phyloP scores from a whole-genome alignment of 2,113 vertebrate genomes.

The Alectura lathami region DNA sequence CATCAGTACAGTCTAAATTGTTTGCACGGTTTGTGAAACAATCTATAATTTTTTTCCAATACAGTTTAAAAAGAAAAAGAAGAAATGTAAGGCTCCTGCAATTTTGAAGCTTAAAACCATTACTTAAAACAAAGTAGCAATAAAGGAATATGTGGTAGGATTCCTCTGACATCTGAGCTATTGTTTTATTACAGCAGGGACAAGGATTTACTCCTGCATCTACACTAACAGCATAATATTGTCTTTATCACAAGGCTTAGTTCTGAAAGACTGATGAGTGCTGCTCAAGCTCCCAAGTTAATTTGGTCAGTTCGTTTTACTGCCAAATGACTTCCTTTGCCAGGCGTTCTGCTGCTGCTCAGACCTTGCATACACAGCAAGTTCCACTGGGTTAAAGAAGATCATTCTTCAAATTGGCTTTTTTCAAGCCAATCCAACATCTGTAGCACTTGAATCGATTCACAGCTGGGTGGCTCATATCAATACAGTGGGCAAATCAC shows the following conservation, averaged over 20 bases:
- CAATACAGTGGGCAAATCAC: neutral
- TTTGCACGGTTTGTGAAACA: neutral
- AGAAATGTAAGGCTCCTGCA: neutral
- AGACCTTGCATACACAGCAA: fast-evolving
- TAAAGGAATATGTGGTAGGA: fast-evolving
- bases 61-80: neutral
- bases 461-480: neutral
- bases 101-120: neutral
- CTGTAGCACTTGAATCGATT: neutral
- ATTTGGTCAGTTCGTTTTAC: neutral
- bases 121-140: neutral
- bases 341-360: neutral
- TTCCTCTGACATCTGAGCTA: neutral
- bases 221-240: fast-evolving
- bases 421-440: neutral
- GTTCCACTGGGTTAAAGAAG: neutral
- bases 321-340: fast-evolving
- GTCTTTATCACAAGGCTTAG: fast-evolving
- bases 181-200: neutral
- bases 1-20: neutral
- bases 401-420: neutral
- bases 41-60: neutral
- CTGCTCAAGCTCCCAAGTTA: neutral
- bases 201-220: neutral
- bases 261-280: neutral